Conservation (phyloP, 2,113 vertebrate species). For the Nothocercus julius region DNA sequence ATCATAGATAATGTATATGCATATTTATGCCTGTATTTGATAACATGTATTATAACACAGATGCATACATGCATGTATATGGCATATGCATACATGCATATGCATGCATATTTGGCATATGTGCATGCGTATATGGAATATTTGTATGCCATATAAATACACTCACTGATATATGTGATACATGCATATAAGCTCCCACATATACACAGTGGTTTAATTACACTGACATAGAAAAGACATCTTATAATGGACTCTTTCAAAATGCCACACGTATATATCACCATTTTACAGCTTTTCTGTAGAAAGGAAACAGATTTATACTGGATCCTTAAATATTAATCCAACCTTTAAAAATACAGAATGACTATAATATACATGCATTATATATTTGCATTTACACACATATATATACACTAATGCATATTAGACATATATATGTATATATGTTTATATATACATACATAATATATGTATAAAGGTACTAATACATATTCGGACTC, state of each 20-base stretch:
- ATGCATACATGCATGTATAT: neutral
- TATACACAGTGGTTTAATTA: neutral
- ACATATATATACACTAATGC: neutral
- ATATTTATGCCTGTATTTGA: neutral
- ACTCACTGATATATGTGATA: neutral
- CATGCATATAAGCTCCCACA: neutral
- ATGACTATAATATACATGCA: neutral
- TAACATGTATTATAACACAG: neutral
- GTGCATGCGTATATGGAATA: no score
- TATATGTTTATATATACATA: no score
- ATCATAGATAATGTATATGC: fast-evolving
- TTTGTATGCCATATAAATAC: neutral
- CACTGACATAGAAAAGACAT: neutral
- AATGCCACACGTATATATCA: neutral
- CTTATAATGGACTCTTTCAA: neutral
- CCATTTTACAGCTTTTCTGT: neutral
- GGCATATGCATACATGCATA: neutral
- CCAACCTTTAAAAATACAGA: neutral
- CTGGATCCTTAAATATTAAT: neutral
- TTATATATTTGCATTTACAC: neutral
- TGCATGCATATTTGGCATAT: neutral
- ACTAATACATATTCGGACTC: neutral
- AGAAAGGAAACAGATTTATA: neutral
- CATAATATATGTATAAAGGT: no score
- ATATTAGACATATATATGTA: no score